Conservation (phyloP, 2,797 vertebrate genomes). For the Gymnoscopelus microlampas region DNA sequence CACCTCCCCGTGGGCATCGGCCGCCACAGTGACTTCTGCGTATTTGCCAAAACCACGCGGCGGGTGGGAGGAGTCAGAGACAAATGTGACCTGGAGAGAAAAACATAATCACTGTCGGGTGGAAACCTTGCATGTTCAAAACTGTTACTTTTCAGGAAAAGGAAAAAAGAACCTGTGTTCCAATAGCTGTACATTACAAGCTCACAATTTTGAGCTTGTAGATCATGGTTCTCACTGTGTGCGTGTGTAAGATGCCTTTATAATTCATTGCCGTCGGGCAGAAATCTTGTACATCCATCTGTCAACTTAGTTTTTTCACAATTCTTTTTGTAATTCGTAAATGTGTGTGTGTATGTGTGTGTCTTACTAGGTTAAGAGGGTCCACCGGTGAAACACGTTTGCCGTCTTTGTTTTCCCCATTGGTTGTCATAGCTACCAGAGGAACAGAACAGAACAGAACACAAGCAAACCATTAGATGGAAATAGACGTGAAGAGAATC, state of each 20-base stretch:
- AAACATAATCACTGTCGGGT: background rate
- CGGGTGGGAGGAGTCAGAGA: conserved; percentile 22
- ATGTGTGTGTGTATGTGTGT: conserved; percentile 5
- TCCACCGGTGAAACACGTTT: conserved; percentile 54
- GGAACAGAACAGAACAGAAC: conserved; percentile 10
- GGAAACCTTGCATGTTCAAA: background rate
- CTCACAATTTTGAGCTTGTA: too few relatives aligned
- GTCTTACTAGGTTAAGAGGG: conserved; percentile 46
- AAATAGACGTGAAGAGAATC: background rate
- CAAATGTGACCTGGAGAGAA: conserved; percentile 35
- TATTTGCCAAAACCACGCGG: background rate
- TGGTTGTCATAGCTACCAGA: conserved; percentile 33
- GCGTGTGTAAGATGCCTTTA: background rate
- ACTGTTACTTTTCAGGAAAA: background rate
- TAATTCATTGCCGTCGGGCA: too few relatives aligned
- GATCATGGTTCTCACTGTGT: background rate
- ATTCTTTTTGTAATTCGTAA: background rate
- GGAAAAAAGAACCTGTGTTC: too few relatives aligned
- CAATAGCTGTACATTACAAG: too few relatives aligned
- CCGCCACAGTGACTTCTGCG: conserved; percentile 37
- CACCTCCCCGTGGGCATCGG: conserved; percentile 10
- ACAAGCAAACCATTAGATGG: background rate
- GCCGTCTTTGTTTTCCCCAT: conserved; percentile 25
- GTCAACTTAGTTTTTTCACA: too few relatives aligned
- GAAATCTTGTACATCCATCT: too few relatives aligned